These are phyloP conservation scores for Agrotis segetum DNA, from an alignment of 2,888 invertebrate species.

Conservation along the genomic window DNA sequence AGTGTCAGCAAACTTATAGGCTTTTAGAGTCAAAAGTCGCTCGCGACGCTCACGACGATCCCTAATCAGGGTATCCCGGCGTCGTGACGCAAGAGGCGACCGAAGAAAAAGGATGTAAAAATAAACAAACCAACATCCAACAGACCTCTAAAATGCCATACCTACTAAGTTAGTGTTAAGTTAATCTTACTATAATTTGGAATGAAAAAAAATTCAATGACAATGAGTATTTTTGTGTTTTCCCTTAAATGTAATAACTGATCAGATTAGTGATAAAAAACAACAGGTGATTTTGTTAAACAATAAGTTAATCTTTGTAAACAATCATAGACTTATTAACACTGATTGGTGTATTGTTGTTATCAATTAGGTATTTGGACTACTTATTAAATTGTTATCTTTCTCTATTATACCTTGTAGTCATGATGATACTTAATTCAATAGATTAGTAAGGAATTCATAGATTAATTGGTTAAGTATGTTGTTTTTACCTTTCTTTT, in stretches of 20 bases:
- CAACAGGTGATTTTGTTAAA: not conserved
- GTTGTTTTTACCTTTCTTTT: not conserved
- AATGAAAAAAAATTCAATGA: not conserved
- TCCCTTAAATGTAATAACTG: too few relatives aligned
- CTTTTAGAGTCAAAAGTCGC: too few relatives aligned
- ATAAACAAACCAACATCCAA: too few relatives aligned
- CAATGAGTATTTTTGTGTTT: not conserved
- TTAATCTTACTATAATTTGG: not conserved
- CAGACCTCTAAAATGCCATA: not conserved
- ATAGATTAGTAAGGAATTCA: conserved; percentile 15
- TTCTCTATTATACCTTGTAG: not conserved
- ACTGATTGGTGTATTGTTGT: conserved; percentile 14
- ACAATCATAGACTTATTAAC: conserved; percentile 7
- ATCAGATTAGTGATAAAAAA: not conserved
- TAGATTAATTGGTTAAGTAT: not conserved
- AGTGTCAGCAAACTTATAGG: too few relatives aligned
- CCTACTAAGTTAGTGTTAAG: not conserved
- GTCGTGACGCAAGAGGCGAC: too few relatives aligned
- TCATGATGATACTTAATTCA: not conserved
- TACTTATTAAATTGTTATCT: not conserved
- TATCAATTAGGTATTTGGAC: conserved; percentile 1
- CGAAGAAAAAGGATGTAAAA: too few relatives aligned
- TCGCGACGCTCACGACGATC: too few relatives aligned
- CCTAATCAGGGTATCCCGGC: too few relatives aligned
- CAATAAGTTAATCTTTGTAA: conserved; percentile 8